phyloP scores from a whole-genome alignment of 1,140 invertebrate species.

The Temnothorax curvispinosus region DNA sequence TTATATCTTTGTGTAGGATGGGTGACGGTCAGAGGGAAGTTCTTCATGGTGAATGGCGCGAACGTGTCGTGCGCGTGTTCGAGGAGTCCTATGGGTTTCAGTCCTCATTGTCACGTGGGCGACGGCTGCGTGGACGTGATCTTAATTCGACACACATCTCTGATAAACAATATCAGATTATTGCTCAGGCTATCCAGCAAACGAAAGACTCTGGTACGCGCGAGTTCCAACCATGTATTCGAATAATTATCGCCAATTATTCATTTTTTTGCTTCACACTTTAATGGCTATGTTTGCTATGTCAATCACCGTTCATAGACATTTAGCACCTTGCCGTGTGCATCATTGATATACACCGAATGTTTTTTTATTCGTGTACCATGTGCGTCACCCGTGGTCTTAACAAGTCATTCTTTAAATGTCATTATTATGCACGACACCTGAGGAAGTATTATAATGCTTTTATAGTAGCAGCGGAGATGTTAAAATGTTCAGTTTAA shows the following conservation, averaged over 20 bases:
- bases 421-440: background rate
- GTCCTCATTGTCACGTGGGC: slow-evolving; percentile 92
- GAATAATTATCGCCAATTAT: slow-evolving; percentile 1
- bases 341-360: background rate
- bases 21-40: slow-evolving; percentile 90
- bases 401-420: background rate
- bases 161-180: slow-evolving; percentile 91
- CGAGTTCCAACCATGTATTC: background rate
- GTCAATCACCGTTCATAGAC: background rate
- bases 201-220: slow-evolving; percentile 87
- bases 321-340: background rate
- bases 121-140: slow-evolving; percentile 94
- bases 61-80: slow-evolving; percentile 93
- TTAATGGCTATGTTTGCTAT: background rate
- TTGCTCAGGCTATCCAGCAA: slow-evolving; percentile 88
- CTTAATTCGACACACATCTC: slow-evolving; percentile 90
- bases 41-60: slow-evolving; percentile 92
- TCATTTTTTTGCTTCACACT: background rate
- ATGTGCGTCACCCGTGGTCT: background rate
- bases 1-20: slow-evolving; percentile 79
- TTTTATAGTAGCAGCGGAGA: background rate
- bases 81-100: slow-evolving; percentile 91
- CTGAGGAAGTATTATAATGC: background rate
- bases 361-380: background rate
- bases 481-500: background rate